These are phyloP conservation scores for Poecilia latipinna DNA, from an alignment of 2,113 vertebrate genomes.

Conservation along the genomic window DNA sequence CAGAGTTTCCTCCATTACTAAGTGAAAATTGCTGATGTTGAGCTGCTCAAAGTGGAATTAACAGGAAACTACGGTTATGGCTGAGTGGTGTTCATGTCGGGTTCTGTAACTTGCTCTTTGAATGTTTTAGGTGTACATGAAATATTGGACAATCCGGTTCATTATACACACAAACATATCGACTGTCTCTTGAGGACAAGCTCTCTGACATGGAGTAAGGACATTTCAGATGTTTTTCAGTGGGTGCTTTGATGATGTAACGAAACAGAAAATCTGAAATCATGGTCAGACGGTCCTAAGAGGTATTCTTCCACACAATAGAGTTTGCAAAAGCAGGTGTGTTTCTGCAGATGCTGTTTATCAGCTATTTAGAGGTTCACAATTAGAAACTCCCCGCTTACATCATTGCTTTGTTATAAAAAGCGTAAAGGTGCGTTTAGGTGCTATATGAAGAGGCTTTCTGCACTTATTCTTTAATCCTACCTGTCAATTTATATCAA, in stretches of 20 bases:
- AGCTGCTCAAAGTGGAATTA: constrained; percentile 7
- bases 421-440: too few relatives aligned
- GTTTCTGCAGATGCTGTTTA: too few relatives aligned
- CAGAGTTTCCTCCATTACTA: background rate
- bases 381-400: too few relatives aligned
- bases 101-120: constrained; percentile 57
- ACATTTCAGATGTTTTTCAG: background rate
- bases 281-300: too few relatives aligned
- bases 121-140: constrained; percentile 57
- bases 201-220: constrained; percentile 22
- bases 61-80: constrained; percentile 28
- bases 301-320: too few relatives aligned
- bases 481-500: too few relatives aligned
- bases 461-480: too few relatives aligned
- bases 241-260: constrained; percentile 31
- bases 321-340: too few relatives aligned
- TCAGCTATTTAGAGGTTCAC: too few relatives aligned
- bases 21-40: constrained; percentile 2
- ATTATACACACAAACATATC: constrained; percentile 20
- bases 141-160: constrained; percentile 40
- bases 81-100: constrained; percentile 20
- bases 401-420: too few relatives aligned
- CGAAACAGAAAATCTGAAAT: constrained; percentile 22
- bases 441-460: too few relatives aligned
- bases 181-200: constrained; percentile 16